phyloP scores from a whole-genome alignment of 1,140 invertebrate species.

The Ips typographus region DNA sequence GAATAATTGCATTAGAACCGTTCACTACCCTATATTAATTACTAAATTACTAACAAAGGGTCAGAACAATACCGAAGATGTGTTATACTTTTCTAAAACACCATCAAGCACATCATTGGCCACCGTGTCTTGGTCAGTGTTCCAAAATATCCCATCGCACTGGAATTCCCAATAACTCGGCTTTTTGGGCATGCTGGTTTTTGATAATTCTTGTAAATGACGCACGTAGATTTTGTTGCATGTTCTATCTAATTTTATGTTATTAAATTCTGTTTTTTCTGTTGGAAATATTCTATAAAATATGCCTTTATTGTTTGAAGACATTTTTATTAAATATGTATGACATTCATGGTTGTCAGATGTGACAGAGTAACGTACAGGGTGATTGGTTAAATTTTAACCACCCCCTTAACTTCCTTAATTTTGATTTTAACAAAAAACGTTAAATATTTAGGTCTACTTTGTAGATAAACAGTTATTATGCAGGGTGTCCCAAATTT shows the following conservation, averaged over 20 bases:
- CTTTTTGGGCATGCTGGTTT: conserved; percentile 6
- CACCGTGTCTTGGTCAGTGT: conserved; percentile 37
- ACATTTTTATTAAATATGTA: too few species aligned
- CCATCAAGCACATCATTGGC: conserved; percentile 35
- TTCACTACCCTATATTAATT: conserved; percentile 36
- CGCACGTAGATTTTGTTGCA: conserved; percentile 41
- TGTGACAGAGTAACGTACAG: too few species aligned
- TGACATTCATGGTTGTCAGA: too few species aligned
- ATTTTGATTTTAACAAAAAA: too few species aligned
- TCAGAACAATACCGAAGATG: neutral
- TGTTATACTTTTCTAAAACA: conserved; percentile 38
- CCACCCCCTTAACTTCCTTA: too few species aligned
- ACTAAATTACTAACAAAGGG: neutral
- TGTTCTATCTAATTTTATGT: conserved; percentile 41
- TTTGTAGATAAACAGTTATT: too few species aligned
- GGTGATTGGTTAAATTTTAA: too few species aligned
- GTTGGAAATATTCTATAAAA: conserved; percentile 42
- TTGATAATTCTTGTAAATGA: conserved; percentile 40
- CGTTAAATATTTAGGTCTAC: too few species aligned
- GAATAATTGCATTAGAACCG: conserved; percentile 39
- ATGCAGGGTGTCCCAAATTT: too few species aligned
- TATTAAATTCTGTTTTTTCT: conserved; percentile 36
- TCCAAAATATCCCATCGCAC: conserved; percentile 43
- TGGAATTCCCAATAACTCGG: conserved; percentile 44
- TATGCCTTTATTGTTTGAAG: conserved; percentile 24